phyloP scores from a whole-genome alignment of 2,797 vertebrate species.

The Sebastiscus tertius region DNA sequence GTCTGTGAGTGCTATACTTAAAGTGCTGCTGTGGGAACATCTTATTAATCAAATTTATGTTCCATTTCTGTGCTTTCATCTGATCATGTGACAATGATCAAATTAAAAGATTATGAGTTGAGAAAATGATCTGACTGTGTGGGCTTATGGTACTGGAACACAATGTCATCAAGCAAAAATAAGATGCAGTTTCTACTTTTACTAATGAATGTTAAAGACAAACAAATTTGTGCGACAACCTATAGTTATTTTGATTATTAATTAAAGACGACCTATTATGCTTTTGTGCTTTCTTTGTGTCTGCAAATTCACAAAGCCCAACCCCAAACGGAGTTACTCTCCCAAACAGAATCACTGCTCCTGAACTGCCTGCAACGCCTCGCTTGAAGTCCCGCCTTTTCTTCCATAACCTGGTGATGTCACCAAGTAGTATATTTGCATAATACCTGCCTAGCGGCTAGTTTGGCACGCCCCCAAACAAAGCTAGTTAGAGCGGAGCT shows the following conservation, averaged over 20 bases:
- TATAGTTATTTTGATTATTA: not conserved
- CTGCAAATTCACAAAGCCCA: too few species aligned
- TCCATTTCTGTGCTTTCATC: not conserved
- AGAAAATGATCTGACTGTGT: not conserved
- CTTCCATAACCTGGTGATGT: too few species aligned
- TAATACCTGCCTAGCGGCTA: too few species aligned
- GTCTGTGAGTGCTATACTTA: not conserved
- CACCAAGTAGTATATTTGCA: too few species aligned
- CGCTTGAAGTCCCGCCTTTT: too few species aligned
- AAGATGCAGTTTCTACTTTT: not conserved
- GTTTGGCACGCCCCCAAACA: too few species aligned
- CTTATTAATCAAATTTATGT: not conserved
- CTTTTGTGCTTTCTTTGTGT: too few species aligned
- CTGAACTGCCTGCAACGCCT: too few species aligned
- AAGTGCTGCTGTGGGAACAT: not conserved
- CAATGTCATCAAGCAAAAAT: not conserved
- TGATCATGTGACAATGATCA: not conserved
- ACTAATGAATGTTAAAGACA: not conserved
- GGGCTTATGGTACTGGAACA: too few species aligned
- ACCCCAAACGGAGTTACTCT: too few species aligned
- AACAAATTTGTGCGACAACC: not conserved
- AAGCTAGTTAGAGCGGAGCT: too few species aligned
- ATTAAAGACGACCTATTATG: not conserved
- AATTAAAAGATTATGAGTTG: not conserved
- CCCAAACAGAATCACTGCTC: too few species aligned